Conservation (phyloP, 2,888 invertebrate species). For the Chloroclysta siterata region DNA sequence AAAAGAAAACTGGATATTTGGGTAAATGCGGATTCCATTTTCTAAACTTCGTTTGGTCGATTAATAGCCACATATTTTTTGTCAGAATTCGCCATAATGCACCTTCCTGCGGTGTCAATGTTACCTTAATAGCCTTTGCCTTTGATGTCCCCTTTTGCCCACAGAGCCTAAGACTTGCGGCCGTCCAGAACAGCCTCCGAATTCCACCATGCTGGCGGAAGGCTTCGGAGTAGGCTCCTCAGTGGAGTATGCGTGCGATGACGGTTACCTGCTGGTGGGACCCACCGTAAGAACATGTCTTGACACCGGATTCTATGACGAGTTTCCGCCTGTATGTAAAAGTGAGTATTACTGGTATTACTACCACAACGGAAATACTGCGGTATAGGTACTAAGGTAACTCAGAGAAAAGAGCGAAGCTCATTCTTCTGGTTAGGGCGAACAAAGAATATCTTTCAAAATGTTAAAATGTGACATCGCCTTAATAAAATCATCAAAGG, state of each 20-base stretch:
- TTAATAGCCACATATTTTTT: neutral
- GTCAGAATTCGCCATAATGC: neutral
- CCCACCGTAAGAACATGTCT: constrained; percentile 93
- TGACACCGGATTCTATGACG: constrained; percentile 96
- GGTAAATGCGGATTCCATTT: neutral
- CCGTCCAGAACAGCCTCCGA: constrained; percentile 96
- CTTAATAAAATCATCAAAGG: no score
- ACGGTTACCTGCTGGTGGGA: constrained; percentile 94
- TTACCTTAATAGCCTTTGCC: constrained; percentile 7
- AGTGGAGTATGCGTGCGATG: constrained; percentile 93
- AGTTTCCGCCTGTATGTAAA: constrained; percentile 97
- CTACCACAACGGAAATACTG: no score
- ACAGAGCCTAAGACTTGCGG: constrained; percentile 96
- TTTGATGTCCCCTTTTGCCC: constrained; percentile 28
- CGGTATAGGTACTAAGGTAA: no score
- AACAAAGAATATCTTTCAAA: no score
- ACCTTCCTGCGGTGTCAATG: constrained; percentile 2
- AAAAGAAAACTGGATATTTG: neutral
- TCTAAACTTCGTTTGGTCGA: neutral
- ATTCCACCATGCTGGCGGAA: constrained; percentile 93
- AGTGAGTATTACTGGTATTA: constrained; percentile 87
- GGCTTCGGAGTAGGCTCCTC: constrained; percentile 92
- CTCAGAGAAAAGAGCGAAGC: no score
- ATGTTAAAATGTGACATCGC: no score
- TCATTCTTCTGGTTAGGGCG: no score